Evolutionary conservation across 2,888 invertebrate species (phyloP), one percentile per base, ranked within the genome.

Genomic region (Salticus scenicus): DNA sequence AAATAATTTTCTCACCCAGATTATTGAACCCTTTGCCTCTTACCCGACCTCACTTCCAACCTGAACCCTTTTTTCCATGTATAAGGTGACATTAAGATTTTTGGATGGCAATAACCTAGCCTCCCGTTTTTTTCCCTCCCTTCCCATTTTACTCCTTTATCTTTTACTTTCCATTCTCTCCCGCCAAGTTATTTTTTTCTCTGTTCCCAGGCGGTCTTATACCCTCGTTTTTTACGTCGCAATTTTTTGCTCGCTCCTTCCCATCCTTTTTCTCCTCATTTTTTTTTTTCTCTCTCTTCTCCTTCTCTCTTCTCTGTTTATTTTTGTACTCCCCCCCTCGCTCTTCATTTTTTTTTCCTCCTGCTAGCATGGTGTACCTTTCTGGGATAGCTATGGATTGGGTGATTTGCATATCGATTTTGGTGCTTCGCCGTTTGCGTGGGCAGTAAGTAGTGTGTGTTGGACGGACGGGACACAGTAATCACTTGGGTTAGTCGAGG

Each of bases 351-450:
- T 27, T 63, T 51, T 74, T 57, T 41, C 63, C 42, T 66, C 5
- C 72, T 27, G n/a, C 73, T 66, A 31, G 30, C 7, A 71, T 30
- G 28, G 20, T 71, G 67, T 77, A 84, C 83, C 73, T 84, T 84
- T 84, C 76, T 71, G 71, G 71, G 75, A 66, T 76, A 66, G 82
- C 71, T 71, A 83, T 76, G 71, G 76, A 83, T 83, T 71, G 82
- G 76, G 66, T 83, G 76, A 83, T 83, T 83, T 84, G 42, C 83
- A 77, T 84, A 84, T 84, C 77, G 83, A 84, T 84, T 77, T 74
- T 74, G 30, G 66, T 71, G 42, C 28, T 30, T 30, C 79, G 47
- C 51, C 27, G 33, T 37, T 47, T 64, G 82, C 76, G 82, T 83
- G 71, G 82, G 71, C 64, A 72, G 79, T 51, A 8, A 30, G 27